Percentiles rank a stretch among this genome's conserved stretches.
Evolutionary conservation across 2,113 vertebrate genomes (phyloP).

Genomic region (Notiomystis cincta): DNA sequence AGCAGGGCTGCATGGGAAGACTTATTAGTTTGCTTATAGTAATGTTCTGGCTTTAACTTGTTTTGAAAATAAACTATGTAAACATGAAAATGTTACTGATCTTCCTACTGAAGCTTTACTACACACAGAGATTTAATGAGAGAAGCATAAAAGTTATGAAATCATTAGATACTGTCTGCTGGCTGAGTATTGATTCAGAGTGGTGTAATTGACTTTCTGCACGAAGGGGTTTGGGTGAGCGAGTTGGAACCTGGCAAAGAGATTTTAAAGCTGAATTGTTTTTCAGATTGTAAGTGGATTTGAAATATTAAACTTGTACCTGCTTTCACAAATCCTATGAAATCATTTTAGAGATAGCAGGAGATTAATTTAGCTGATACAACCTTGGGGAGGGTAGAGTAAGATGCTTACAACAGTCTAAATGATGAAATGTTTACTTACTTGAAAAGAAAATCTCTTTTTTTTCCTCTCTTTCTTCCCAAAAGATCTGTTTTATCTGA

Average conservation of each 20-base stretch:
- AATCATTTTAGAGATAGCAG: background rate
- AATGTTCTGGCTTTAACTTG: background rate
- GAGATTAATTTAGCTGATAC: background rate
- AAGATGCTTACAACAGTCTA: background rate
- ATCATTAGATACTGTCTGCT: background rate
- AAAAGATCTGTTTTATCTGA: background rate
- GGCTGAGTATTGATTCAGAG: background rate
- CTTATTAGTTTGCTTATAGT: background rate
- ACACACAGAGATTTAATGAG: background rate
- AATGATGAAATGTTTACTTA: background rate
- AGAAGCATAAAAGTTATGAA: background rate
- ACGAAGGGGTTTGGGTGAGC: background rate
- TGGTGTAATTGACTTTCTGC: background rate
- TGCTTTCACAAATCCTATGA: background rate
- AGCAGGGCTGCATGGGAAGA: background rate
- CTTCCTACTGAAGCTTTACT: background rate
- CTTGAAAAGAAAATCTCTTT: background rate
- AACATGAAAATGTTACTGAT: constrained; percentile 13
- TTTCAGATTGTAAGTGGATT: background rate
- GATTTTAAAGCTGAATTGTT: background rate
- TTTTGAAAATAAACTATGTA: background rate
- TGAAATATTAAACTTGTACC: background rate
- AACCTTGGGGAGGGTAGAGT: background rate
- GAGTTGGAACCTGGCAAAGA: background rate
- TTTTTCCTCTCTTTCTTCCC: background rate